Evolutionary conservation across 2,113 vertebrate species (phyloP).

Genomic region (Pao palembangensis): DNA sequence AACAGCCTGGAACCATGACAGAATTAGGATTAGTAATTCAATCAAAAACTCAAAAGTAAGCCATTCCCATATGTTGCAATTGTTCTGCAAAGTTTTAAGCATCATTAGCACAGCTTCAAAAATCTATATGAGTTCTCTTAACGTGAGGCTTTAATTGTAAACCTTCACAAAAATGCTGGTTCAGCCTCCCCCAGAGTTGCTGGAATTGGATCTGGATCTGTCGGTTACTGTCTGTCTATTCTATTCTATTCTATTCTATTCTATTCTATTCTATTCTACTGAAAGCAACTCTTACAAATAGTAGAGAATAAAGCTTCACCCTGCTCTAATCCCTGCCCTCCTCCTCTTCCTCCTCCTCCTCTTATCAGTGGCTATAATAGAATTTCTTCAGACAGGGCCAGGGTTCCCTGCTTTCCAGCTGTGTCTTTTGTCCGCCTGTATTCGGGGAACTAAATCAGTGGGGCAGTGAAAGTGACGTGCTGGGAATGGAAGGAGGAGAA

Average conservation of each 20-base stretch:
- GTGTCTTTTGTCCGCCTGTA: constrained; percentile 37
- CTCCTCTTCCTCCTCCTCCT: constrained; percentile 1
- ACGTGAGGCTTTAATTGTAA: too few species aligned
- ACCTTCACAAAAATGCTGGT: background rate
- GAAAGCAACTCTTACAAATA: constrained; percentile 13
- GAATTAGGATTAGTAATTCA: too few species aligned
- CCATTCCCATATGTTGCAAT: too few species aligned
- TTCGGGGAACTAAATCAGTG: constrained; percentile 45
- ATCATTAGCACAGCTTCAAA: too few species aligned
- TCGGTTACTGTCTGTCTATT: background rate
- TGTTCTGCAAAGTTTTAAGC: too few species aligned
- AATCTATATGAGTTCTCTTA: too few species aligned
- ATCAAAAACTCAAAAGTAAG: too few species aligned
- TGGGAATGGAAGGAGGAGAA: constrained; percentile 8
- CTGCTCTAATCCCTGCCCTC: constrained; percentile 16
- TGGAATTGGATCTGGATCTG: constrained; percentile 6
- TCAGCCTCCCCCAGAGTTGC: background rate
- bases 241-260: too few species aligned
- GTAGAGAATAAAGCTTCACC: constrained; percentile 3
- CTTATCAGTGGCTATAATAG: constrained; percentile 48
- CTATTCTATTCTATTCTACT: too few species aligned
- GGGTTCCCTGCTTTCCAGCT: constrained; percentile 34
- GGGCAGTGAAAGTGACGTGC: constrained; percentile 36
- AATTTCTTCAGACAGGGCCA: constrained; percentile 29
- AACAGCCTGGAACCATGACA: background rate